phyloP scores from a whole-genome alignment of 2,113 vertebrate genomes.

The Diadophis punctatus region DNA sequence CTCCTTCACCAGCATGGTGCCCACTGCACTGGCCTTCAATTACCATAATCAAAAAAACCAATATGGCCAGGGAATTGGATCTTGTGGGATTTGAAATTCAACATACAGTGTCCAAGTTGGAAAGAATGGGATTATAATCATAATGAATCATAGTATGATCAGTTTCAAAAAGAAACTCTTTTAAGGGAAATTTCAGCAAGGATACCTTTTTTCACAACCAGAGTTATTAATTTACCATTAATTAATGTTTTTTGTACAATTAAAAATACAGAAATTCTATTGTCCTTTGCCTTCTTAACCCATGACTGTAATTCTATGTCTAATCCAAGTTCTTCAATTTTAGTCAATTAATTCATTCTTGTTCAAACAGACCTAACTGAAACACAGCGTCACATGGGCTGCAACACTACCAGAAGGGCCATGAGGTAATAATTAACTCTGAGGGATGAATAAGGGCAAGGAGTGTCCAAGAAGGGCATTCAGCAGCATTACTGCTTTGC shows the following conservation, averaged over 20 bases:
- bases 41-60: neutral
- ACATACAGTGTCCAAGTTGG: neutral
- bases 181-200: neutral
- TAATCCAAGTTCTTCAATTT: neutral
- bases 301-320: neutral
- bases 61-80: neutral
- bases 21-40: neutral
- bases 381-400: neutral
- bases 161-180: neutral
- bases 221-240: neutral
- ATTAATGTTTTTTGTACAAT: neutral
- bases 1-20: neutral
- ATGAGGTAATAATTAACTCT: conserved; percentile 2
- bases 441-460: neutral
- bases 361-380: neutral
- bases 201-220: neutral
- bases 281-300: neutral
- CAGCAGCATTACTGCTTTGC: neutral
- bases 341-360: neutral
- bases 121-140: neutral
- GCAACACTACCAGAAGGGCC: neutral
- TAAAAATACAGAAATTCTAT: neutral
- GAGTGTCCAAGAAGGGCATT: neutral
- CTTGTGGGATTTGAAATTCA: neutral
- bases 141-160: neutral